A percentile compares a stretch with the other conserved stretches of the same genome.
Conservation (phyloP, 2,888 invertebrate species). For the Conus canariensis region DNA sequence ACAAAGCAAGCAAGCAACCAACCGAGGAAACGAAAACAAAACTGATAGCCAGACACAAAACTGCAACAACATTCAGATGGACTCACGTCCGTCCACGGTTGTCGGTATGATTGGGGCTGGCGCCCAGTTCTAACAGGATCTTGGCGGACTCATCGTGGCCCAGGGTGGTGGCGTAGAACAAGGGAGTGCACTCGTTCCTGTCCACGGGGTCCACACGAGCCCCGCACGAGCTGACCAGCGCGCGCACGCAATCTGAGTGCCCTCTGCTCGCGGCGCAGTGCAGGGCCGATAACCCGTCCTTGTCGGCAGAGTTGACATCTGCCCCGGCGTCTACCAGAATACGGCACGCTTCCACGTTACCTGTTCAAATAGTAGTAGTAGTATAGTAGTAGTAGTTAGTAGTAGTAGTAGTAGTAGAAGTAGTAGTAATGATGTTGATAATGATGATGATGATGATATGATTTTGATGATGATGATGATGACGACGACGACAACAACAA, state of each 20-base stretch:
- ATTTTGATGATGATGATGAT: too few species aligned
- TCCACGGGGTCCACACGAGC: constrained; percentile 94
- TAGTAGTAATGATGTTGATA: too few species aligned
- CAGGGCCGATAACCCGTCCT: constrained; percentile 95
- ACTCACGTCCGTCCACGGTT: constrained; percentile 90
- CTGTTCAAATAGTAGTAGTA: constrained; percentile 71
- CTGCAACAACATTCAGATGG: too few species aligned
- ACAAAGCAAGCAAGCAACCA: too few species aligned
- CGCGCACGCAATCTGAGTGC: constrained; percentile 94
- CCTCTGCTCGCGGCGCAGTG: constrained; percentile 98
- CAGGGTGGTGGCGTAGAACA: constrained; percentile 97
- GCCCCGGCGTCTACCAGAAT: constrained; percentile 93
- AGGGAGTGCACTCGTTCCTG: constrained; percentile 95
- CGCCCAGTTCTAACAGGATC: constrained; percentile 91
- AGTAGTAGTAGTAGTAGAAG: too few species aligned
- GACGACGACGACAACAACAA: too few species aligned
- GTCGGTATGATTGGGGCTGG: constrained; percentile 95
- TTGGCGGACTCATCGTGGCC: constrained; percentile 97
- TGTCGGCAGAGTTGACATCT: constrained; percentile 89
- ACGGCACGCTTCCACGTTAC: constrained; percentile 93
- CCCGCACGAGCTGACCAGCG: constrained; percentile 84
- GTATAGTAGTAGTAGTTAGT: too few species aligned
- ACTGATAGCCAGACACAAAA: too few species aligned
- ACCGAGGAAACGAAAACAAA: too few species aligned
- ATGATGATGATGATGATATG: too few species aligned